Evolutionary conservation across 2,797 vertebrate genomes (phyloP).

Genomic region (Gobio occitaniae): DNA sequence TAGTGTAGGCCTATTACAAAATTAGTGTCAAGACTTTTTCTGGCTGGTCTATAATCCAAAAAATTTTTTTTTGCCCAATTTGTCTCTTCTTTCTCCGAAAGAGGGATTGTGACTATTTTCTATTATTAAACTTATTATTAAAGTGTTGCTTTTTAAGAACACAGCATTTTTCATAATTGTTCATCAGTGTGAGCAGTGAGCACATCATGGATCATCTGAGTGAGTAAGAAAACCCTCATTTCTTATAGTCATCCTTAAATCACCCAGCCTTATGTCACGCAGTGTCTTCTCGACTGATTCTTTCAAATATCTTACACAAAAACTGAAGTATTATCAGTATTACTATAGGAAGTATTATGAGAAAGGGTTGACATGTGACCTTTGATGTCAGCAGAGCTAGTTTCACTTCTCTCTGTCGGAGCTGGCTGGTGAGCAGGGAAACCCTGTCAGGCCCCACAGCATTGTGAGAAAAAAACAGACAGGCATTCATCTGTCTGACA

Average conservation of each 20-base stretch:
- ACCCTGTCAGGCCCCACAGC: constrained; percentile 3
- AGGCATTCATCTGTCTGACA: constrained; percentile 1
- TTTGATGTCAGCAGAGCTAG: constrained; percentile 15
- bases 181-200: neutral
- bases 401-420: constrained; percentile 40
- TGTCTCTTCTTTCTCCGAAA: neutral
- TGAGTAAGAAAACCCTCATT: constrained; percentile 7
- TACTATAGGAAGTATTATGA: constrained; percentile 20
- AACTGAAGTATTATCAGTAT: neutral
- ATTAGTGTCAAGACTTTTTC: neutral
- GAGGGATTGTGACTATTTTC: neutral
- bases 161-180: neutral
- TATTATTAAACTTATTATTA: neutral
- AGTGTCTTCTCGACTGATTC: neutral
- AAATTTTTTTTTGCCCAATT: no score
- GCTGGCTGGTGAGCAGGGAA: neutral
- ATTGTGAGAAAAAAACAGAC: neutral
- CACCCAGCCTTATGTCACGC: neutral
- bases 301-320: neutral
- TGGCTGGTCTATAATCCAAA: neutral
- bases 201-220: neutral
- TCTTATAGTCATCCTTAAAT: neutral
- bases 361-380: constrained; percentile 18
- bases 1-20: neutral
- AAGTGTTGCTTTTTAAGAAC: neutral